Evolutionary conservation across 1,140 invertebrate species (phyloP).

Genomic region (Argopecten irradians): DNA sequence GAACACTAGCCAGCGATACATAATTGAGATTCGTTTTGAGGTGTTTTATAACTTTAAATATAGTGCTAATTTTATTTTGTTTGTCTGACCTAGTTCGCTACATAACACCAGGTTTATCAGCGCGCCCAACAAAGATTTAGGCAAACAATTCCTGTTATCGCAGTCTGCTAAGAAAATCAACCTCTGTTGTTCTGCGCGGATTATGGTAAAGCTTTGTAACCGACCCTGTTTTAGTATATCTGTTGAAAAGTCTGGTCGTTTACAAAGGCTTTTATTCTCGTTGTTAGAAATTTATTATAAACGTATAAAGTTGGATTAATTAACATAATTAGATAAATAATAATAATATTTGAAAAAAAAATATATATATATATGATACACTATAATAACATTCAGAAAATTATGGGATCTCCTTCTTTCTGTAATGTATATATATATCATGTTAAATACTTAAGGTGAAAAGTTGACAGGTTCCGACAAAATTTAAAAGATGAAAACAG

Average conservation of each 20-base stretch:
- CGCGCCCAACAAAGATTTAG: slow-evolving; percentile 20
- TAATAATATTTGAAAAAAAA: no score
- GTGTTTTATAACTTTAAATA: neutral
- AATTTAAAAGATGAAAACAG: no score
- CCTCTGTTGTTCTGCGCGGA: neutral
- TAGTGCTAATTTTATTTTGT: neutral
- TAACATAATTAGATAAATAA: no score
- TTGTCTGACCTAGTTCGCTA: slow-evolving; percentile 24
- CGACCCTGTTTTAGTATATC: neutral
- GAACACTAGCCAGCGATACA: neutral
- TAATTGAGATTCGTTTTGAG: neutral
- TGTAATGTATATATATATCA: no score
- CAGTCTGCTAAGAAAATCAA: slow-evolving; percentile 1
- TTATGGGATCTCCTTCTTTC: no score
- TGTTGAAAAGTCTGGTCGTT: neutral
- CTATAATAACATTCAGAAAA: no score
- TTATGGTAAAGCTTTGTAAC: neutral
- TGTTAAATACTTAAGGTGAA: no score
- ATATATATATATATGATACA: no score
- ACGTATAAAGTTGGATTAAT: no score
- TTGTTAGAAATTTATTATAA: no score
- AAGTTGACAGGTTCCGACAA: no score
- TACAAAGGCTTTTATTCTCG: no score
- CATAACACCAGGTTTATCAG: neutral
- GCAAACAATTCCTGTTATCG: neutral